Evolutionary conservation across 2,888 invertebrate species (phyloP).

Genomic region (Sinopyrophorus schimmeli): DNA sequence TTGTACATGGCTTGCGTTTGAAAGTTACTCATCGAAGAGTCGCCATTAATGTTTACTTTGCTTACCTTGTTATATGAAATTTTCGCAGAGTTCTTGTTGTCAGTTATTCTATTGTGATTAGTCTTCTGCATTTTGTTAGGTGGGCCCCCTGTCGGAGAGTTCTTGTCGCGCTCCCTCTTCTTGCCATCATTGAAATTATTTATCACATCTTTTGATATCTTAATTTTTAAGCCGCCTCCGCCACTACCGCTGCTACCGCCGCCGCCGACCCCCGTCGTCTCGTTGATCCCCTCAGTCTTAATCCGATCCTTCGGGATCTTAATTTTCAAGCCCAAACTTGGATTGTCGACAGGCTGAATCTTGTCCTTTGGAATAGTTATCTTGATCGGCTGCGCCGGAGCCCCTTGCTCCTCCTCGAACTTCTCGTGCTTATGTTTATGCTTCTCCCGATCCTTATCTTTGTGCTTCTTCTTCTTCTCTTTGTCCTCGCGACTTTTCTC

Average conservation of each 20-base stretch:
- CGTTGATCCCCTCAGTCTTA: constrained; percentile 58
- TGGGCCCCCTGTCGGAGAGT: constrained; percentile 54
- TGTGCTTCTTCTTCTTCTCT: constrained; percentile 76
- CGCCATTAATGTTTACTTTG: constrained; percentile 34
- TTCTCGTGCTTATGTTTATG: constrained; percentile 48
- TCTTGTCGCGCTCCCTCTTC: constrained; percentile 52
- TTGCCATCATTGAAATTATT: constrained; percentile 48
- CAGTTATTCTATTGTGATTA: constrained; percentile 40
- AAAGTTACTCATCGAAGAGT: constrained; percentile 29
- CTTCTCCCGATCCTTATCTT: constrained; percentile 64
- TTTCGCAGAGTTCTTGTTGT: constrained; percentile 50
- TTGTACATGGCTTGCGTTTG: constrained; percentile 33
- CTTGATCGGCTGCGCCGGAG: constrained; percentile 55
- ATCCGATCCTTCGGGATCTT: constrained; percentile 80
- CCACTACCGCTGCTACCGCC: constrained; percentile 36
- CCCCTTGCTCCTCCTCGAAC: constrained; percentile 35
- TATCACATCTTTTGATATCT: constrained; percentile 76
- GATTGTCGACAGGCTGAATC: constrained; percentile 44
- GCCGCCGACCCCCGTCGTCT: too few relatives aligned
- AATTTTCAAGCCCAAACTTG: constrained; percentile 66
- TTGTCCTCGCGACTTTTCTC: constrained; percentile 65
- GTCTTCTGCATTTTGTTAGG: constrained; percentile 47
- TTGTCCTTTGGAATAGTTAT: constrained; percentile 67
- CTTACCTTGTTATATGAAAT: constrained; percentile 46
- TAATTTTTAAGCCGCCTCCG: constrained; percentile 67